Evolutionary conservation across 2,797 vertebrate species (phyloP).

Genomic region (Anabacerthia variegaticeps): DNA sequence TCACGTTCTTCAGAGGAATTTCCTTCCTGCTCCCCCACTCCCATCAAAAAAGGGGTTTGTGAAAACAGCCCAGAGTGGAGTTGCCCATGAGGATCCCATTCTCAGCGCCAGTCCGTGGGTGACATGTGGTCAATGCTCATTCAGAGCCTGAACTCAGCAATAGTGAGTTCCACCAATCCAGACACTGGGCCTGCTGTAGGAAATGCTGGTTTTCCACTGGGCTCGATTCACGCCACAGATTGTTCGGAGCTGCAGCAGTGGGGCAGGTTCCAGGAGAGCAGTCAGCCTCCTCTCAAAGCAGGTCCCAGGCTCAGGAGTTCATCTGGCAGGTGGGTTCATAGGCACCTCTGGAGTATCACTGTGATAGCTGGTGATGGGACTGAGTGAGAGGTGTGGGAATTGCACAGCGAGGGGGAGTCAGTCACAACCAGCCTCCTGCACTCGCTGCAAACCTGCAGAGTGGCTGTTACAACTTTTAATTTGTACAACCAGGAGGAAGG

Average conservation of each 20-base stretch:
- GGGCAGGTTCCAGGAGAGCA: neutral
- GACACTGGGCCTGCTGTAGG: too few relatives aligned
- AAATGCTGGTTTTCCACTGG: neutral
- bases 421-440: neutral
- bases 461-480: neutral
- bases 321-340: constrained; percentile 37
- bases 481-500: neutral
- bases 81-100: neutral
- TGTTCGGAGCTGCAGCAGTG: neutral
- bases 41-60: neutral
- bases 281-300: neutral
- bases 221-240: neutral
- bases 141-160: neutral
- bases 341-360: neutral
- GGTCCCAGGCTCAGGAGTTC: neutral
- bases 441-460: neutral
- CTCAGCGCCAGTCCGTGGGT: fast-evolving
- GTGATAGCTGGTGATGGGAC: neutral
- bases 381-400: neutral
- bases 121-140: neutral
- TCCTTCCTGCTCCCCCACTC: neutral
- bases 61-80: neutral
- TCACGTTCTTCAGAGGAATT: neutral
- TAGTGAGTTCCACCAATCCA: neutral
- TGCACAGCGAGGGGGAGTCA: neutral